Evolutionary conservation across 64 coral and sea anemone genomes (phyloP), one percentile per base, ranked within the genome.

Genomic region (Orbicella faveolata): DNA sequence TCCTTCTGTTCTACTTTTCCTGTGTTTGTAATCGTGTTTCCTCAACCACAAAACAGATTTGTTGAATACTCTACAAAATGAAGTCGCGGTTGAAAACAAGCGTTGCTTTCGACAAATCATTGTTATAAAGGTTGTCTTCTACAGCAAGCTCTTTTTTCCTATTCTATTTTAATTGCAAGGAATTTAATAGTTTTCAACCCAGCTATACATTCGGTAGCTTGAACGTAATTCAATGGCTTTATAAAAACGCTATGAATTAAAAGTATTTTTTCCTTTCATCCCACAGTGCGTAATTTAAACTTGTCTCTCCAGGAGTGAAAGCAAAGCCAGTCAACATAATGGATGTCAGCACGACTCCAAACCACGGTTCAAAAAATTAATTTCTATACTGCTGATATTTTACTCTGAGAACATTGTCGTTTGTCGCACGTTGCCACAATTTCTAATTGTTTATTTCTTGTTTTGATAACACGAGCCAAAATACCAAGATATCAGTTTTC

Each of bases 171-270:
- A 70, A 70, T 70, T 70, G 67, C n/a, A 33, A 70, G 10, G 9
- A 26, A 70, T 70, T 70, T 70, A 70, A 33, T 70, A 70, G 67
- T 11, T 70, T n/a, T 26, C 9, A 70, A 7, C 23, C 21, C 67
- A 70, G 67, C n/a, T 70, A 23, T 70, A 25, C n/a, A 25, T 70
- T 70, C n/a, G 67, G 10, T n/a, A 26, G 67, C 23, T 26, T 70
- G 6, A 79, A 57, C 23, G 8, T 33, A 39, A 34, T 23, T 64
- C 34, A 36, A 41, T 65, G 9, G 19, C 35, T 63, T 83, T 67
- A 25, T 85, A 70, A 52, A 85, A 85, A 85, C 36, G 23, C 53
- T 20, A 72, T 52, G 23, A 51, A 72, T 72, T 85, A 52, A 73
- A 85, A 1, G 17, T 85, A 68, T 66, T 61, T 63, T 84, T 68